phyloP scores from a whole-genome alignment of 2,888 invertebrate species.

The Lasioglossum morio region DNA sequence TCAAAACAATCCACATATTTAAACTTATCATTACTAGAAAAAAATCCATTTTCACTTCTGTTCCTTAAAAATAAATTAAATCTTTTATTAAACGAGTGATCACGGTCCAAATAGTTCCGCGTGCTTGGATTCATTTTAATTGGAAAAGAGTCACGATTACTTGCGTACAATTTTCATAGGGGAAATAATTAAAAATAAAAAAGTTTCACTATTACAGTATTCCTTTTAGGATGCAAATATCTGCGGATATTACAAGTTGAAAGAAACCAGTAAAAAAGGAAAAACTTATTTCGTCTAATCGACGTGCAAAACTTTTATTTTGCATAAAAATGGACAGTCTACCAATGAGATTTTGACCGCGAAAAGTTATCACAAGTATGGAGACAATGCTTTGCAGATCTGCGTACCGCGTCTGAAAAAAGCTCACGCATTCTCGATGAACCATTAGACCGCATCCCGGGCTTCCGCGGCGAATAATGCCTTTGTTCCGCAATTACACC shows the following conservation, averaged over 20 bases:
- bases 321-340: not conserved
- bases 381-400: not conserved
- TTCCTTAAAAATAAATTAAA: not conserved
- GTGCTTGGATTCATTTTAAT: not conserved
- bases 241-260: no score
- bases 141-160: no score
- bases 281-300: not conserved
- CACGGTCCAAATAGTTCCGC: not conserved
- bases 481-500: not conserved
- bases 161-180: no score
- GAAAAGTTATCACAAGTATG: not conserved
- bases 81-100: not conserved
- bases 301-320: not conserved
- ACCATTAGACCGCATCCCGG: not conserved
- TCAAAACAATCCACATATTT: not conserved
- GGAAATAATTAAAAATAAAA: not conserved
- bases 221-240: no score
- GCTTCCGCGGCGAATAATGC: slow-evolving; percentile 2
- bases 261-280: not conserved
- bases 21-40: not conserved
- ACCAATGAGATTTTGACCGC: not conserved
- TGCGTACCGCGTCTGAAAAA: not conserved
- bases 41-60: not conserved
- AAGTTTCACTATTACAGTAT: not conserved
- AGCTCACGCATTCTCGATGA: not conserved